Evolutionary conservation across 2,888 invertebrate genomes (phyloP), one percentile per base, ranked within the genome.

Genomic region (Machimus rusticus): DNA sequence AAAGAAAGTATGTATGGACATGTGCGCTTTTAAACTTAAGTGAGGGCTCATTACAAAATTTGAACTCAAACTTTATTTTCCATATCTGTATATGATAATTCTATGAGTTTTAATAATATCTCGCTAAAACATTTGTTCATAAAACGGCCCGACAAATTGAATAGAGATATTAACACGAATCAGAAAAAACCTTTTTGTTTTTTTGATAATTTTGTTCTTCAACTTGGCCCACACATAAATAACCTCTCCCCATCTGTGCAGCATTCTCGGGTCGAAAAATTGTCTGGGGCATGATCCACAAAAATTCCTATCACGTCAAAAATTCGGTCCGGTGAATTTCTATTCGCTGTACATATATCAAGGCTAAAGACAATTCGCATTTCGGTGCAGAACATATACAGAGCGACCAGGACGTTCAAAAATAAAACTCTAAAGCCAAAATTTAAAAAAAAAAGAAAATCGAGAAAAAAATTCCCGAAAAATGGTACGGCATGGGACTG

Each of bases 261-360:
- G 12, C 23, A 28, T 46, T 28, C 46, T 12, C 78, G 19, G 9
- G 19, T 46, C 3, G 19, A 51, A 34, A 79, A 79, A 51, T 51
- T 51, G 51, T 51, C 19, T 31, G 46, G 46, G 31, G 16, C 31
- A 46, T 39, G 19, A 43, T 78, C 43, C 39, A 2, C 39, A 39
- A 78, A 79, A 79, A 79, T 79, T 79, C 79, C 31, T 79, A 46
- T 79, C 79, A 79, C 51, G 79, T 79, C 79, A 79, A 79, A 79
- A n/a, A 14, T 51, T 51, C 46, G 31, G 51, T 14, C 28, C 79
- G 16, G 28, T 79, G 51, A 31, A 79, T 23, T 79, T 79, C 51
- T 79, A 79, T 51, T 23, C 28, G 55, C 79, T 12, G n/a, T n/a
- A n/a, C n/a, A 79, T 79, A 79, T 31, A 79, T 55, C 55, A 79